Base-by-base conservation (phyloP, 37 sponge, comb jelly and placozoan genomes). In the Spongilla lacustris region DNA sequence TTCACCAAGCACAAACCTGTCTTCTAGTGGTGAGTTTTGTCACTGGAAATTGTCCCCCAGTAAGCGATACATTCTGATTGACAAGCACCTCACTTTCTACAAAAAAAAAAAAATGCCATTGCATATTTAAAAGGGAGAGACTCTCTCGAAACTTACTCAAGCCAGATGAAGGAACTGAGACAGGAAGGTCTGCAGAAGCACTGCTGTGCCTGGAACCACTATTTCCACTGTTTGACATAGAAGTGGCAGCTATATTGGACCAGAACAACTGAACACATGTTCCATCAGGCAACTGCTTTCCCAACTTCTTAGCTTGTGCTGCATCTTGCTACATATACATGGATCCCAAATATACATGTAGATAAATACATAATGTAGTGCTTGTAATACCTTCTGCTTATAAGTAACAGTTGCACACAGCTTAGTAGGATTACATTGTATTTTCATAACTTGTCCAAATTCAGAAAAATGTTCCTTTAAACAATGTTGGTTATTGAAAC, bases 341-440 rank as follows among this genome's bases (percentile, higher is more conserved):
- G 8, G 8, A 46, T 46, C 4, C 4, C 8, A 4, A 46, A 10
- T 10, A 46, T 46, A 10, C 46, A 46, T n/a, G n/a, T n/a, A n/a
- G n/a, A n/a, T n/a, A n/a, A n/a, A n/a, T n/a, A 46, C 8, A 46
- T 10, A 46, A 46, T 46, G 46, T 14, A 19, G 58, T 1, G 19
- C 58, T 41, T 13, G 1, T 58, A 1, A 13, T 17, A 58, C 58
- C 58, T 58, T 58, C 58, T 58, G 58, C 58, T 58, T 58, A 17
- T 58, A 58, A 14, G 58, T 58, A 19, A 95, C 93, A 37, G 90
- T 85, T 23, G 95, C 92, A 86, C 33, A 95, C 67, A 21, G 38
- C 73, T 91, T 95, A 4, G 38, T 35, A 17, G 87, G 79, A 49
- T 83, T 26, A 73, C 95, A 89, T 48, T 73, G 66, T 2, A 95